Conservation (phyloP, 2,797 vertebrate species). For the Cryptoblepharus egeriae region DNA sequence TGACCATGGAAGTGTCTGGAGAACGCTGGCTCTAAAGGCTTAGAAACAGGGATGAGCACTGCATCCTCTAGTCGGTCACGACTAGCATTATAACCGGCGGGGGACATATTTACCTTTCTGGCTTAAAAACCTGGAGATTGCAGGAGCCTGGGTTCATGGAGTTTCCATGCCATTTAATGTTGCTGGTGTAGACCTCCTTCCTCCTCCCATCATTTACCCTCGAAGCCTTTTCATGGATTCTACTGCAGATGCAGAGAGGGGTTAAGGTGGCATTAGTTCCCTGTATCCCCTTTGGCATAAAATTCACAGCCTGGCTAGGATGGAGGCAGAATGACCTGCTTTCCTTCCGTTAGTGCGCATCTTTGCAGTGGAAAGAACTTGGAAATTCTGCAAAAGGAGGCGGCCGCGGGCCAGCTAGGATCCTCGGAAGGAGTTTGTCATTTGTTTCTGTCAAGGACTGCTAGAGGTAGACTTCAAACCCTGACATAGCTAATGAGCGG, state of each 20-base stretch:
- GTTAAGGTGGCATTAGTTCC: background rate
- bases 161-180: background rate
- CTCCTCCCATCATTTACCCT: no score
- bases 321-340: background rate
- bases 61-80: no score
- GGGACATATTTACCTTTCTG: no score
- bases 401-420: background rate
- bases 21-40: no score
- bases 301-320: background rate
- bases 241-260: background rate
- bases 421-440: slow-evolving; percentile 1
- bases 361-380: background rate
- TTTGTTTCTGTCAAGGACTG: slow-evolving; percentile 26
- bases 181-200: background rate
- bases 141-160: background rate
- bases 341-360: background rate
- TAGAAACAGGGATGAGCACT: no score
- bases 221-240: background rate
- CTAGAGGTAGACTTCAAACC: background rate
- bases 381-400: background rate
- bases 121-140: background rate
- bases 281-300: background rate
- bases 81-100: no score
- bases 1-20: no score
- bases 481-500: slow-evolving; percentile 23